Percentiles rank a stretch among this genome's conserved stretches.
Evolutionary conservation across 2,888 invertebrate genomes (phyloP).

Genomic region (Drosophila parthenogenetica): DNA sequence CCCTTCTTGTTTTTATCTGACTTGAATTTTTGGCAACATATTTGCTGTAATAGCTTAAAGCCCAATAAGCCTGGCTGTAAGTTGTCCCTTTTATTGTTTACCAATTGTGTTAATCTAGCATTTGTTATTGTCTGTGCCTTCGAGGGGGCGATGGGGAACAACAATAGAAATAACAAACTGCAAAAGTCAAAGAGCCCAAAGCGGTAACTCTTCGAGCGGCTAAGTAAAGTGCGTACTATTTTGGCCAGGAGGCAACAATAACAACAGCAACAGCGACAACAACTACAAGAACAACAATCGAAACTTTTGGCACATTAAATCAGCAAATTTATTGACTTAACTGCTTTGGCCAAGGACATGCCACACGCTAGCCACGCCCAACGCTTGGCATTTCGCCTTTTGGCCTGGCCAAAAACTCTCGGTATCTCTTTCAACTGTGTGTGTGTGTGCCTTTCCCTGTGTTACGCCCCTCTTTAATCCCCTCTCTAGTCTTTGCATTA

Average conservation of each 20-base stretch:
- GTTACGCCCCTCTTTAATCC: constrained; percentile 5
- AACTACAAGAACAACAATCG: constrained; percentile 66
- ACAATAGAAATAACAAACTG: constrained; percentile 47
- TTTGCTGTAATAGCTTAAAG: constrained; percentile 50
- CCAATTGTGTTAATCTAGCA: constrained; percentile 79
- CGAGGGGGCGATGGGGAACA: constrained; percentile 21
- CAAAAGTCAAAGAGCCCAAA: constrained; percentile 40
- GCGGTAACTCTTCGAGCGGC: constrained; percentile 48
- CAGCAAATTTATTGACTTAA: constrained; percentile 82
- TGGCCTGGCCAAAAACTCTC: constrained; percentile 50
- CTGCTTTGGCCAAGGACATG: constrained; percentile 69
- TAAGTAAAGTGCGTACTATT: constrained; percentile 36
- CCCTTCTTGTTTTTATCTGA: background rate
- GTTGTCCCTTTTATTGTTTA: constrained; percentile 76
- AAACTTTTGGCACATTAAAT: constrained; percentile 82
- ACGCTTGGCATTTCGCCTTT: constrained; percentile 66
- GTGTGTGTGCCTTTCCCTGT: constrained; percentile 9
- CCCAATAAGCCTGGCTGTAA: constrained; percentile 53
- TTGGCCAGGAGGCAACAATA: constrained; percentile 30
- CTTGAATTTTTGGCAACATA: background rate
- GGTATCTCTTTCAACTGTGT: constrained; percentile 21
- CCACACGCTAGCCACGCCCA: constrained; percentile 55
- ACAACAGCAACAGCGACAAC: background rate
- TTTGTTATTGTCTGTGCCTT: constrained; percentile 51
- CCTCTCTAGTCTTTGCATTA: constrained; percentile 3